Evolutionary conservation across 2,797 vertebrate genomes (phyloP), one percentile per base, ranked within the genome.

Genomic region (Argya squamiceps): DNA sequence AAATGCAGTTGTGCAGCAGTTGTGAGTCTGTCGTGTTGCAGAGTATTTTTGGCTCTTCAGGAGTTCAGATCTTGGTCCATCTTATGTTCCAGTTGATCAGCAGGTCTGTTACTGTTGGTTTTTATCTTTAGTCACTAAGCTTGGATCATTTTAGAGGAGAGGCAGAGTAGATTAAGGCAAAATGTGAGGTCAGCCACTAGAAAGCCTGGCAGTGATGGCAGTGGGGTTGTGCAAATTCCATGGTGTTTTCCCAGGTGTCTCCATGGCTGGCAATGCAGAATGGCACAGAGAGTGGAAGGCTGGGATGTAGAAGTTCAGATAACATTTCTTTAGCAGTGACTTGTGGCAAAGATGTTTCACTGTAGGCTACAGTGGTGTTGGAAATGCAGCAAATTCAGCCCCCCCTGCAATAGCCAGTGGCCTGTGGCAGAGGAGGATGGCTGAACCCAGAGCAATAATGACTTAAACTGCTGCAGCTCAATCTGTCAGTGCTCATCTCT

Each of bases 171-270:
- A 55, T 56, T 3, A 53, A 55, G 69, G 39, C 34, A 76, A 24
- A 56, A 83, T 20, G 4, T 20, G 46, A 43, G 29, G 32, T 34
- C 37, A 43, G 29, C 23, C 60, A 12, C 30, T 30, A 24, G 75
- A n/a, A 89, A 74, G 60, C 21, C 9, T 73, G 70, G 11, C 27
- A 36, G 1, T 22, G 50, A 9, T 55, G 58, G 27, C 44, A 34
- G 4, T 4, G 15, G 67, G 24, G 15, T 32, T 70, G 47, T 81
- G 39, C 32, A 69, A 5, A 49, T 36, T 23, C 2, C 30, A 24
- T 0, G 0, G 20, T 2, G 4, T 82, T 91, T 67, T 64, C 37
- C 29, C 14, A 36, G 16, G 10, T 55, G 22, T 32, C 7, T 41
- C 56, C 53, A 5, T 43, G n/a, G 2, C 70, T 84, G 16, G 39